A percentile compares a stretch with the other conserved stretches of the same genome.
Evolutionary conservation across 2,113 vertebrate genomes (phyloP).

Genomic region (Noturus placidus): DNA sequence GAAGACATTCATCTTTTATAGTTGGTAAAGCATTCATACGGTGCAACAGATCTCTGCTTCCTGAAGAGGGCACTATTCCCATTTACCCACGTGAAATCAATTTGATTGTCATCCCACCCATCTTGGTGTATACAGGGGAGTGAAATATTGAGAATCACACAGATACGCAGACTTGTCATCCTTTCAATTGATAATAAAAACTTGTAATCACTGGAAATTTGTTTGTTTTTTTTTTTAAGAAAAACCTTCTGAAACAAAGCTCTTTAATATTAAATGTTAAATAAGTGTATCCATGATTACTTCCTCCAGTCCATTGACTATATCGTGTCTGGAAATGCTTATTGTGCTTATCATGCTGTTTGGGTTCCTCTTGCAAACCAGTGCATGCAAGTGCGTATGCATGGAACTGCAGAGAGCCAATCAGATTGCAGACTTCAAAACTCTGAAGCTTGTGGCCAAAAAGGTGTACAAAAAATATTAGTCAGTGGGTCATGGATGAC

Average conservation of each 20-base stretch:
- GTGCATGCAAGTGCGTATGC: background rate
- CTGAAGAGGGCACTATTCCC: constrained; percentile 70
- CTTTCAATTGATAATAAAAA: background rate
- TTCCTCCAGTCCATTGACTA: background rate
- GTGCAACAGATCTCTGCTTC: constrained; percentile 16
- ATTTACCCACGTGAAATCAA: constrained; percentile 8
- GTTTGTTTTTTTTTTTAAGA: too few relatives aligned
- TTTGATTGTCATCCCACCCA: background rate
- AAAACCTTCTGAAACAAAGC: background rate
- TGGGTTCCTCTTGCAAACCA: background rate
- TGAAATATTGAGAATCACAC: background rate
- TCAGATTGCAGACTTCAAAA: background rate
- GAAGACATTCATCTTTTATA: background rate
- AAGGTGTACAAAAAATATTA: background rate
- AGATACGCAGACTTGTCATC: too few relatives aligned
- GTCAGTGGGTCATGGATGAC: background rate
- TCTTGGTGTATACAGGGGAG: background rate
- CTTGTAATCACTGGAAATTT: background rate
- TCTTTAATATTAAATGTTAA: background rate
- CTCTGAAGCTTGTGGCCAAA: background rate
- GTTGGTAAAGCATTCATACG: constrained; percentile 5
- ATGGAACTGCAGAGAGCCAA: background rate
- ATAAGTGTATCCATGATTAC: background rate
- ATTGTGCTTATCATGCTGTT: background rate
- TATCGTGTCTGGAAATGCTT: background rate